Conservation (phyloP, 2,888 invertebrate genomes). For the Andrena camellia region DNA sequence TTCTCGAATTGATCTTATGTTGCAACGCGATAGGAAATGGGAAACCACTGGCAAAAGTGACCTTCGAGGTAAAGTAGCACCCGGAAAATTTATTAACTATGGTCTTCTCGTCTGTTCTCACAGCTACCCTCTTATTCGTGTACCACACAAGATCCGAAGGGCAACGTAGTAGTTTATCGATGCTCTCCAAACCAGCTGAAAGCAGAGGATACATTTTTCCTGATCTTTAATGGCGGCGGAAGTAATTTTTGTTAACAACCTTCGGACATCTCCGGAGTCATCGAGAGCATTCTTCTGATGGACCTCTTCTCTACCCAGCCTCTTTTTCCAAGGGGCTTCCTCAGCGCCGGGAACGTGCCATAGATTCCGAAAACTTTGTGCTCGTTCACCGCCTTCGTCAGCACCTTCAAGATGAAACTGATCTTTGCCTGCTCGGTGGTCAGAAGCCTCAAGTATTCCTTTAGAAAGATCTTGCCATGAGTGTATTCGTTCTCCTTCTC, state of each 20-base stretch:
- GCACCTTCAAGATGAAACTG: slow-evolving; percentile 60
- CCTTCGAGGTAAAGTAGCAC: slow-evolving; percentile 70
- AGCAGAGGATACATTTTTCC: neutral
- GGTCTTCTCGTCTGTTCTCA: slow-evolving; percentile 53
- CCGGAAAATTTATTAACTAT: slow-evolving; percentile 68
- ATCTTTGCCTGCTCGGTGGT: slow-evolving; percentile 46
- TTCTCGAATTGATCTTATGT: neutral
- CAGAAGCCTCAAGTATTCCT: slow-evolving; percentile 60
- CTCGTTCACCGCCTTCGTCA: slow-evolving; percentile 59
- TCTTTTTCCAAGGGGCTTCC: slow-evolving; percentile 52
- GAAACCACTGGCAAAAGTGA: slow-evolving; percentile 5
- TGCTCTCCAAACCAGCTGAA: slow-evolving; percentile 55
- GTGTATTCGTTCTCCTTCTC: slow-evolving; percentile 38
- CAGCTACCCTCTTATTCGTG: slow-evolving; percentile 43
- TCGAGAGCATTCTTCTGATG: slow-evolving; percentile 60
- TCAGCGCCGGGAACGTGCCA: slow-evolving; percentile 60
- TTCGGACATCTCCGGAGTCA: slow-evolving; percentile 46
- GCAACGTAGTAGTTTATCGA: slow-evolving; percentile 60
- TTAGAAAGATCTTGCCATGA: slow-evolving; percentile 58
- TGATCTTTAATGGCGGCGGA: neutral
- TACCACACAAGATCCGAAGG: slow-evolving; percentile 65
- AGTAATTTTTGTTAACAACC: slow-evolving; percentile 28
- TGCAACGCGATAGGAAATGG: neutral
- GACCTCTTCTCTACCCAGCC: slow-evolving; percentile 67
- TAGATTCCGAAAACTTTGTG: slow-evolving; percentile 62